phyloP scores from a whole-genome alignment of 2,797 vertebrate genomes.

The Hyperoplus lanceolatus region DNA sequence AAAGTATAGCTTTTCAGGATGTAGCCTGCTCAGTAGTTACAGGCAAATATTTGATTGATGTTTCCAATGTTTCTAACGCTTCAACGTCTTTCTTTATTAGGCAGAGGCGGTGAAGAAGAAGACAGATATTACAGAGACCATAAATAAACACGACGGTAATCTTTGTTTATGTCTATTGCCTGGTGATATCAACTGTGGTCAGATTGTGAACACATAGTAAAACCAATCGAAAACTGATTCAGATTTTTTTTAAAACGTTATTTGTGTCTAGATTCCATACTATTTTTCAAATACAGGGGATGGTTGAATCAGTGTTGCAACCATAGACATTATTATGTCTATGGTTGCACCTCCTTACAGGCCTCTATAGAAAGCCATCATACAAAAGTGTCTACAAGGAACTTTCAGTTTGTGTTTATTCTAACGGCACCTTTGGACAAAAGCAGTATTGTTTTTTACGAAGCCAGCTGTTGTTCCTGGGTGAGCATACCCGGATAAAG shows the following conservation, averaged over 20 bases:
- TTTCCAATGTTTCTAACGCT: not conserved
- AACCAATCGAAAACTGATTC: not conserved
- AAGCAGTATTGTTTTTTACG: too few species aligned
- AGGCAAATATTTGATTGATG: not conserved
- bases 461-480: too few species aligned
- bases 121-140: not conserved
- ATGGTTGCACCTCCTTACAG: too few species aligned
- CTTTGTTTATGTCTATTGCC: not conserved
- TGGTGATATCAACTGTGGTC: not conserved
- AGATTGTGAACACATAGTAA: not conserved
- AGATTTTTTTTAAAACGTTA: not conserved
- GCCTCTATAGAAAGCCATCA: not conserved
- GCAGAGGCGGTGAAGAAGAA: constrained; percentile 38
- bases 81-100: constrained; percentile 54
- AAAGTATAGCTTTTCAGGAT: not conserved
- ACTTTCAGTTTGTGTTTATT: too few species aligned
- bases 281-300: not conserved
- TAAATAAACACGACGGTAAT: constrained; percentile 71
- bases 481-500: too few species aligned
- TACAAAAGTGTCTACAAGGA: too few species aligned
- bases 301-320: not conserved
- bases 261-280: not conserved
- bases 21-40: not conserved
- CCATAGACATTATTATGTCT: not conserved
- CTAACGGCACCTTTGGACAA: too few species aligned